phyloP scores from a whole-genome alignment of 2,888 invertebrate species.

The Petrolisthes manimaculis region DNA sequence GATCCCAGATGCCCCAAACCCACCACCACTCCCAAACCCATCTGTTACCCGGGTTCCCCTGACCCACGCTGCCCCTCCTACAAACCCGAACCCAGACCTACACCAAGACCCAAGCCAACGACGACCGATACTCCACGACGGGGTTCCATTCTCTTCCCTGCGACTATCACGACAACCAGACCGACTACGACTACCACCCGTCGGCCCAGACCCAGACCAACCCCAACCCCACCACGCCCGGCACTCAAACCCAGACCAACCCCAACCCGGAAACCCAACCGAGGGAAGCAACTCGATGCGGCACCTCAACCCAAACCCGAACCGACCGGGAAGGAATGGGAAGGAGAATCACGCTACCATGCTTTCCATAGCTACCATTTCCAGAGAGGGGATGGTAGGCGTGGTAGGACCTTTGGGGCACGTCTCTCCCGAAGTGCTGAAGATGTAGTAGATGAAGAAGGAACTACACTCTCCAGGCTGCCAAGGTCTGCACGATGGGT shows the following conservation, averaged over 20 bases:
- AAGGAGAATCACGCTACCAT: conserved; percentile 66
- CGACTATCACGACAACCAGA: not conserved
- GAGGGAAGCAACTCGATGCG: conserved; percentile 41
- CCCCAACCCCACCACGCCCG: conserved; percentile 19
- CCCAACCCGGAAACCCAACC: conserved; percentile 28
- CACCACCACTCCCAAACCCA: conserved; percentile 25
- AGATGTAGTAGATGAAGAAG: not conserved
- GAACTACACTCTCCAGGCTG: not conserved
- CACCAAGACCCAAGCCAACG: conserved; percentile 28
- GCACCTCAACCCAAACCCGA: conserved; percentile 57
- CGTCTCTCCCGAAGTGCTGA: conserved; percentile 29
- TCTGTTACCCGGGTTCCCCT: conserved; percentile 48
- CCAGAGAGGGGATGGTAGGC: conserved; percentile 66
- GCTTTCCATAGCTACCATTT: conserved; percentile 67
- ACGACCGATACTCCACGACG: conserved; percentile 21
- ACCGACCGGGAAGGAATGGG: conserved; percentile 62
- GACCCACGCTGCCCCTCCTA: conserved; percentile 44
- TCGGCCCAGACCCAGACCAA: conserved; percentile 23
- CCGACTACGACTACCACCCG: not conserved
- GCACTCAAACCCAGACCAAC: conserved; percentile 21
- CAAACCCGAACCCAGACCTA: conserved; percentile 15
- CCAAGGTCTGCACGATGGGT: conserved; percentile 12
- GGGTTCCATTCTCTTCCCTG: conserved; percentile 7
- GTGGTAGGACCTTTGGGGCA: conserved; percentile 49
- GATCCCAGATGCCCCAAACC: conserved; percentile 38